These are phyloP conservation scores for Clarias laeviceps DNA, from an alignment of 2,797 vertebrate species.

Conservation along the genomic window DNA sequence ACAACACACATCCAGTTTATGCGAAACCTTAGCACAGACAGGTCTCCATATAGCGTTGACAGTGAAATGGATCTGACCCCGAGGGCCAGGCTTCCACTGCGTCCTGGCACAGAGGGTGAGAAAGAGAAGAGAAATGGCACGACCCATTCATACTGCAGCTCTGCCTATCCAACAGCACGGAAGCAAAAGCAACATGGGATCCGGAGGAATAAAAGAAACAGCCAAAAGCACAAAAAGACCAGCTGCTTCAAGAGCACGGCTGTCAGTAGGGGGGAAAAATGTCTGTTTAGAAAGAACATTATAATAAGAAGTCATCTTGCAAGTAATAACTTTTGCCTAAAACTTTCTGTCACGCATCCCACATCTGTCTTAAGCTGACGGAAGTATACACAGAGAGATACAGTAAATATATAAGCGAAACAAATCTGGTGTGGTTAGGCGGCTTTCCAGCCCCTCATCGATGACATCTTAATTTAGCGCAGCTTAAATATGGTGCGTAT, in stretches of 20 bases:
- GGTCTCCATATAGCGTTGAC: slow-evolving; percentile 42
- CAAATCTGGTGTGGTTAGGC: slow-evolving; percentile 56
- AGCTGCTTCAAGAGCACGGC: slow-evolving; percentile 72
- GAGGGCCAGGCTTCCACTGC: slow-evolving; percentile 46
- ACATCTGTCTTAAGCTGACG: slow-evolving; percentile 44
- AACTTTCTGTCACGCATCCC: slow-evolving; percentile 42
- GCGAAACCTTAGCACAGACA: slow-evolving; percentile 19
- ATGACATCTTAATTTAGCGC: slow-evolving; percentile 63
- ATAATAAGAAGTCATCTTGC: slow-evolving; percentile 58
- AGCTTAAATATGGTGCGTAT: slow-evolving; percentile 51
- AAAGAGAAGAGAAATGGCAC: slow-evolving; percentile 58
- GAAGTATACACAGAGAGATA: slow-evolving; percentile 41
- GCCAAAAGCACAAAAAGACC: slow-evolving; percentile 71
- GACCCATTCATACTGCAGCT: slow-evolving; percentile 65
- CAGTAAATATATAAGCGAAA: slow-evolving; percentile 49
- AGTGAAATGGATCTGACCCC: slow-evolving; percentile 48
- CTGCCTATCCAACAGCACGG: slow-evolving; percentile 64
- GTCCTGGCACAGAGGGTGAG: slow-evolving; percentile 50
- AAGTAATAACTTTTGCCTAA: slow-evolving; percentile 55
- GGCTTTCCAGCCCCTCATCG: slow-evolving; percentile 52
- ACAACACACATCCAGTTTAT: slow-evolving; percentile 17
- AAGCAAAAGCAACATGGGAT: slow-evolving; percentile 75
- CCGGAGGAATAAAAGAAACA: slow-evolving; percentile 68
- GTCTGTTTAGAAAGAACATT: slow-evolving; percentile 60
- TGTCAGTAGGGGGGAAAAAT: slow-evolving; percentile 61